Base-by-base conservation (phyloP, 2,797 vertebrate genomes). In the Hirundo rustica region DNA sequence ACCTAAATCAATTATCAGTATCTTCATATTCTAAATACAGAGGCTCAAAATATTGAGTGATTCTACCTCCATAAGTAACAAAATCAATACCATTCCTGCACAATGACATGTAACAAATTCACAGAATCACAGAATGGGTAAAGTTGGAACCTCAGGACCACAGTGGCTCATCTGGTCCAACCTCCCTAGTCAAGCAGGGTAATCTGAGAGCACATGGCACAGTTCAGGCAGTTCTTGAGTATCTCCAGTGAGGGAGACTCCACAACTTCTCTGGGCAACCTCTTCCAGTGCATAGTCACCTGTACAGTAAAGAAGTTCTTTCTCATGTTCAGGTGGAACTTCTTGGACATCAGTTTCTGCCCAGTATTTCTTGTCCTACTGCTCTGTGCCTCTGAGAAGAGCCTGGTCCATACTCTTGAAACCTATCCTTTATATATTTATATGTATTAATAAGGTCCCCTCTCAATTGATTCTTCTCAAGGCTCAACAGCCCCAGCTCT, bases 201-300 rank as follows among this genome's bases (percentile, higher is more conserved):
- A 11, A 60, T 40, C 30, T 2, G 0, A 22, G 21, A 67, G 30
- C 34, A 74, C 25, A 19, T 1, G 1, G 8, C 48, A 54, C 6
- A 70, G 34, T 61, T 17, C 34, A 30, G 34, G 16, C 15, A 47
- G 25, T 8, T 47, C 53, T 3, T 40, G n/a, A 72, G 1, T 38
- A 58, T 13, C 29, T 47, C 17, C 30, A 53, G 21, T 13, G 14
- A 60, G 8, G 17, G 11, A 58, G 8, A 60, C 11, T 40, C 29
- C 8, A 60, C 11, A 60, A 0, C 9, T 25, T 23, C 15, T 36
- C 23, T 36, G 13, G 9, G 1, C 4, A 58, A 4, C 13, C n/a
- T 73, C 25, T n/a, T 66, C 32, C 75, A 51, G 7, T 8, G 32
- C 44, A 16, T 0, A 0, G 19, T 51, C 32, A 79, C 16, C 8